A percentile compares a stretch with the other conserved stretches of the same genome.
phyloP scores from a whole-genome alignment of 2,888 invertebrate genomes.

The Rhabditophanes sp. region DNA sequence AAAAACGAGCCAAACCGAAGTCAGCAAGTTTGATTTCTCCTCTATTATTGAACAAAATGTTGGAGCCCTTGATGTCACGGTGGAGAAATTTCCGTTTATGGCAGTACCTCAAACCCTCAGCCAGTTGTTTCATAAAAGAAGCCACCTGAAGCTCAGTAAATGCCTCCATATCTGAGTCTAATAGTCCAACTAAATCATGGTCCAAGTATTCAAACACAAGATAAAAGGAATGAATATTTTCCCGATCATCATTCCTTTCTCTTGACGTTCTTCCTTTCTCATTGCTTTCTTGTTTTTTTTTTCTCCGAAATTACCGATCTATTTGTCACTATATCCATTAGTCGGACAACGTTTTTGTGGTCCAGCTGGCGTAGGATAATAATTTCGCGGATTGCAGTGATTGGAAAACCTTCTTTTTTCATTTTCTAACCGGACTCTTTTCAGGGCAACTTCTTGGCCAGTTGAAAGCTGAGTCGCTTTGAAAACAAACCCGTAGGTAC shows the following conservation, averaged over 20 bases:
- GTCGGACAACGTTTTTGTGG: slow-evolving; percentile 89
- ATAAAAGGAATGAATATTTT: slow-evolving; percentile 93
- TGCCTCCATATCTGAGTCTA: slow-evolving; percentile 86
- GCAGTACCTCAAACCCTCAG: slow-evolving; percentile 89
- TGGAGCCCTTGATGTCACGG: slow-evolving; percentile 95
- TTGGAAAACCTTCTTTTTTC: slow-evolving; percentile 97
- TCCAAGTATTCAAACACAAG: slow-evolving; percentile 99
- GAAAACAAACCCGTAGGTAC: slow-evolving; percentile 95
- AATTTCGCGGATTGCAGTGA: slow-evolving; percentile 72
- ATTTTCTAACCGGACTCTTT: slow-evolving; percentile 77
- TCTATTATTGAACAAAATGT: slow-evolving; percentile 95
- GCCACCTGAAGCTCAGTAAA: slow-evolving; percentile 88
- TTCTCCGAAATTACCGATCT: slow-evolving; percentile 51
- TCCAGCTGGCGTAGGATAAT: slow-evolving; percentile 89
- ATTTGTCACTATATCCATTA: slow-evolving; percentile 93
- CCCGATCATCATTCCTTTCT: too few species aligned
- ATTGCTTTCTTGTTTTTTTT: slow-evolving; percentile 3
- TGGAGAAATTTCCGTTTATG: slow-evolving; percentile 93
- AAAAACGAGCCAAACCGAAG: slow-evolving; percentile 86
- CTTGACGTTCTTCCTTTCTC: too few species aligned
- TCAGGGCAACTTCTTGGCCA: slow-evolving; percentile 56
- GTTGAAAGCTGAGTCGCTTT: slow-evolving; percentile 54
- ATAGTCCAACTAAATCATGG: slow-evolving; percentile 90
- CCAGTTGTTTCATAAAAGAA: slow-evolving; percentile 84
- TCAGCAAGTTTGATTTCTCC: slow-evolving; percentile 96